Percentiles rank a stretch among this genome's conserved stretches.
Conservation (phyloP, 2,797 vertebrate species). For the Spinibarbus caldwelli region DNA sequence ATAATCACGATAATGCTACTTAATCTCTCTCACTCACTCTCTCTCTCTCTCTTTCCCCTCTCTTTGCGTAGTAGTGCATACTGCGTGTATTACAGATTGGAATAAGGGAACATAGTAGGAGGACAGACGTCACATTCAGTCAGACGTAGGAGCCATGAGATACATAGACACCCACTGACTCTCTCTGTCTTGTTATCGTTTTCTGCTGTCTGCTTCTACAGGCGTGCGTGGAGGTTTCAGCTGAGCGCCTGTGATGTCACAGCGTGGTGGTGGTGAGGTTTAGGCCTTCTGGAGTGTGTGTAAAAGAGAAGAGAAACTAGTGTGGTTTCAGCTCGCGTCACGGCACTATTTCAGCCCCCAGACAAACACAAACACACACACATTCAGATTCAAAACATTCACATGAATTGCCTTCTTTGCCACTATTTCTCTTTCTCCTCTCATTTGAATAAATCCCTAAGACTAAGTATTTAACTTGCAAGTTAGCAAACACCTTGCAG, state of each 20-base stretch:
- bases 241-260: constrained; percentile 69
- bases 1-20: constrained; percentile 65
- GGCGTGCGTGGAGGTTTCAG: constrained; percentile 53
- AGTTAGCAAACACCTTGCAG: not conserved
- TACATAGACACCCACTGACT: constrained; percentile 69
- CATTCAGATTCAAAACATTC: constrained; percentile 36
- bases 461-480: not conserved
- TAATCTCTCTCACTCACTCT: constrained; percentile 38
- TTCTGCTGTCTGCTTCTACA: constrained; percentile 32
- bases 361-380: constrained; percentile 23
- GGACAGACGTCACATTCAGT: constrained; percentile 76
- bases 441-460: not conserved
- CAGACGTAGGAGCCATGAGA: constrained; percentile 68
- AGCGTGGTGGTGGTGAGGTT: constrained; percentile 65
- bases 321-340: constrained; percentile 60
- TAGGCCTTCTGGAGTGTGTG: constrained; percentile 66
- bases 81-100: constrained; percentile 55
- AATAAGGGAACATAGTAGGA: constrained; percentile 63
- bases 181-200: constrained; percentile 59
- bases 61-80: constrained; percentile 53
- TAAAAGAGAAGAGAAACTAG: constrained; percentile 72
- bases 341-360: constrained; percentile 54
- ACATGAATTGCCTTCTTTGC: not conserved
- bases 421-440: not conserved
- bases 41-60: not conserved